Percentiles rank a stretch among this genome's conserved stretches.
Evolutionary conservation across 2,888 invertebrate species (phyloP).

Genomic region (Asteroscopus sphinx): DNA sequence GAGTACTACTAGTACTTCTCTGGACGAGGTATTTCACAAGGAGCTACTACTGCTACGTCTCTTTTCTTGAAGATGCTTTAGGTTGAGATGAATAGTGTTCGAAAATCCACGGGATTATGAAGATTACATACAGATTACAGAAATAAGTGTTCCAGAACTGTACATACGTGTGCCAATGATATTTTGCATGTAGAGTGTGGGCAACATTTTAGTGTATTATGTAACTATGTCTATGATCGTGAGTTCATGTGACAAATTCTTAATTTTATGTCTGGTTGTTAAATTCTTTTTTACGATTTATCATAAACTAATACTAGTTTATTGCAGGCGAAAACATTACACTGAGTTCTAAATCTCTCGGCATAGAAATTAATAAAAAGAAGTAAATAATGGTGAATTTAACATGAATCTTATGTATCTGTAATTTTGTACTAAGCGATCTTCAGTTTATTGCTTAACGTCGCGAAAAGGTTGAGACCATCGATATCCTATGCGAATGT

Average conservation of each 20-base stretch:
- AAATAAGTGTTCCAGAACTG: too few relatives aligned
- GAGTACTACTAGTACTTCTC: too few relatives aligned
- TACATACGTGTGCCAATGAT: neutral
- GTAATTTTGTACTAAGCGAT: constrained; percentile 19
- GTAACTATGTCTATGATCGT: neutral
- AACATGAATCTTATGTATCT: constrained; percentile 11
- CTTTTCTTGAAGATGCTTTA: too few relatives aligned
- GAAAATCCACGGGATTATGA: too few relatives aligned
- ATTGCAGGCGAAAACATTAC: constrained; percentile 5
- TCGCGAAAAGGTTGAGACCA: too few relatives aligned
- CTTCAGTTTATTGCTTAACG: constrained; percentile 23
- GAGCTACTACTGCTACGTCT: too few relatives aligned
- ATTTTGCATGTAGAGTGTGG: neutral
- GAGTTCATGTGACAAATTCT: constrained; percentile 14
- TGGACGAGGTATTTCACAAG: too few relatives aligned
- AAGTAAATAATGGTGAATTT: constrained; percentile 12
- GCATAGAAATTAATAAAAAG: constrained; percentile 3
- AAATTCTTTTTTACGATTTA: constrained; percentile 20
- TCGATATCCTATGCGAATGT: too few relatives aligned
- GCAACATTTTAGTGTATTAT: neutral
- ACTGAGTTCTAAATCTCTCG: constrained; percentile 7
- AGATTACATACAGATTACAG: too few relatives aligned
- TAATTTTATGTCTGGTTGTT: constrained; percentile 2
- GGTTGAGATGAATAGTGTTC: too few relatives aligned
- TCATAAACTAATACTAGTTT: constrained; percentile 14